Evolutionary conservation across 2,888 invertebrate genomes (phyloP), one percentile per base, ranked within the genome.

Genomic region (Gastracanthus pulcherrimus): DNA sequence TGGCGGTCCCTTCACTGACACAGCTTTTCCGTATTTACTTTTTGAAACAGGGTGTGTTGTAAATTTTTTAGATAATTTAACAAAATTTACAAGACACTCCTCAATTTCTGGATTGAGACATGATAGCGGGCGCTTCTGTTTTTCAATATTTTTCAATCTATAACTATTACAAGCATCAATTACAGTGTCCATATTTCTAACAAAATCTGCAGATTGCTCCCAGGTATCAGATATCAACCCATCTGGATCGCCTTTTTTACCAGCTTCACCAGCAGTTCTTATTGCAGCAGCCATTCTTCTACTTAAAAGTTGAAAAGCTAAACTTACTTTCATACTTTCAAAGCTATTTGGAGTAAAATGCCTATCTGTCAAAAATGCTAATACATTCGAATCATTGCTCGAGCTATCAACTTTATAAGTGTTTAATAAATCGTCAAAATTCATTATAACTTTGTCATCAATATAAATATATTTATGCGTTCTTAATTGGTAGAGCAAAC

Each of bases 1-100:
- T 9, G 83, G 83, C 19, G 67, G 58, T 79, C 74, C 71, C n/a
- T 55, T 62, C 55, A 78, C n/a, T 72, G 71, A 3, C 16, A 13
- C 60, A 1, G 7, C 5, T 31, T 60, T 11, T 60, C 19, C 3
- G n/a, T 34, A 9, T 9, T 7, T 16, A 48, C 13, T 7, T 48
- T 48, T 48, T n/a, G n/a, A n/a, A n/a, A n/a, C n/a, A 48, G 3
- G 4, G 13, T 48, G 13, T 48, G n/a, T 48, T n/a, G 48, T 48
- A 4, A 4, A 48, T 48, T 48, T 48, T 48, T 48, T 7, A 3
- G 48, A 48, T 13, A 7, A 48, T 16, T 48, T 3, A 13, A 48
- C 16, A 16, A 48, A 48, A 48, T 11, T 13, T 48, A 7, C 48
- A 7, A 48, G 16, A 48, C 48, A 48, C 16, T 48, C 16, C n/a